phyloP scores from a whole-genome alignment of 30 jellyfish, hydroid and myxozoan species.

The Pseudorhiza aurosa region DNA sequence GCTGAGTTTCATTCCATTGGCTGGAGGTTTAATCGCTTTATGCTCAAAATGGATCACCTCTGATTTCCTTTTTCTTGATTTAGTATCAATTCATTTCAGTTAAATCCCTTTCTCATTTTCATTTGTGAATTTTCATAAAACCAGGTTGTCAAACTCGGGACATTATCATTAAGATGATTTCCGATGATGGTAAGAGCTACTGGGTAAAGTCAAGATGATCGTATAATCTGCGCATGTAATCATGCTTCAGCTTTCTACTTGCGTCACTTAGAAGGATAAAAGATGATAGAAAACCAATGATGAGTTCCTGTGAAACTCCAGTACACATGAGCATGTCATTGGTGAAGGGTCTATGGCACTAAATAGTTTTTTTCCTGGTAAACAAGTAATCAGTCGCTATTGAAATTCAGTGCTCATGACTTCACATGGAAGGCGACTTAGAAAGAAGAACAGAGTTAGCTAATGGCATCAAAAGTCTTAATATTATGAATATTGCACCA shows the following conservation, averaged over 20 bases:
- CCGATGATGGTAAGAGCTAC: background rate
- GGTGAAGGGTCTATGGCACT: constrained; percentile 38
- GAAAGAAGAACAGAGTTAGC: constrained; percentile 50
- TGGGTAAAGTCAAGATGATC: background rate
- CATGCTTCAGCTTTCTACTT: background rate
- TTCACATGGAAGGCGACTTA: constrained; percentile 50
- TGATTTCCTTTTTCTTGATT: background rate
- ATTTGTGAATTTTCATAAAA: background rate
- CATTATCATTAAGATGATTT: constrained; percentile 2
- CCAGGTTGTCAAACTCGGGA: constrained; percentile 2
- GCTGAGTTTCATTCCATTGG: constrained; percentile 2
- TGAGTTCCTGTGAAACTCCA: background rate
- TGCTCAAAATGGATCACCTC: background rate
- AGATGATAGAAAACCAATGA: background rate
- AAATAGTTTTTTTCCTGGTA: constrained; percentile 32
- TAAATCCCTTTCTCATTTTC: no score
- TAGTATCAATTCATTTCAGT: no score
- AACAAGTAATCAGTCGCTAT: constrained; percentile 56
- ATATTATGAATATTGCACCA: constrained; percentile 57
- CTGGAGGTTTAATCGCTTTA: constrained; percentile 11
- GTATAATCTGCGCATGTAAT: constrained; percentile 12
- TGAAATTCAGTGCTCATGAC: constrained; percentile 31
- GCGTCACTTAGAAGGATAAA: background rate
- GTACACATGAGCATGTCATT: constrained; percentile 16
- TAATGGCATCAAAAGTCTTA: constrained; percentile 49